Evolutionary conservation across 2,797 vertebrate genomes (phyloP).

Genomic region (Pseudochaenichthys georgianus): DNA sequence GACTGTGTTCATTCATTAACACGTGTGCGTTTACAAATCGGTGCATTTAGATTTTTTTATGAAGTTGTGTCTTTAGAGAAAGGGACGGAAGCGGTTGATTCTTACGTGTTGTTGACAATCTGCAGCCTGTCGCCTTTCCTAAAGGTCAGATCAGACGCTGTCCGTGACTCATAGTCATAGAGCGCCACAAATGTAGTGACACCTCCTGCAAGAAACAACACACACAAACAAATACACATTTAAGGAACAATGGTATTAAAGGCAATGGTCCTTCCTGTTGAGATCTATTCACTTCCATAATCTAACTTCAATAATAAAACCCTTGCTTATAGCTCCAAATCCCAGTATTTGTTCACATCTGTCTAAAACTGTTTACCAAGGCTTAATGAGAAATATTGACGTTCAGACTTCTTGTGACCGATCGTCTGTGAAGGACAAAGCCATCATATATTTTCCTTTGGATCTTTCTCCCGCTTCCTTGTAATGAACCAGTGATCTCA

Average conservation of each 20-base stretch:
- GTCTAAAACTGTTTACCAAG: conserved; percentile 33
- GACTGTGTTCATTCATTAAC: conserved; percentile 48
- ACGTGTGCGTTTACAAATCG: conserved; percentile 37
- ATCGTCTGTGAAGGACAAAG: conserved; percentile 58
- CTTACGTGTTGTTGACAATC: conserved; percentile 99
- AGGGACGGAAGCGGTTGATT: conserved; percentile 38
- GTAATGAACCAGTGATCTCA: conserved; percentile 58
- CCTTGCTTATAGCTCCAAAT: conserved; percentile 22
- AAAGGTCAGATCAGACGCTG: conserved; percentile 94
- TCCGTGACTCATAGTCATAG: conserved; percentile 97
- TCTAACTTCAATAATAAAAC: conserved; percentile 14
- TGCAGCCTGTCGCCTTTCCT: conserved; percentile 96
- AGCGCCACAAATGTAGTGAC: conserved; percentile 98
- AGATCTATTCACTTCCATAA: conserved; percentile 10
- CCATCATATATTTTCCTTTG: conserved; percentile 29
- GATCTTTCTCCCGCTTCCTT: conserved; percentile 19
- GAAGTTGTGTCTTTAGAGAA: neutral
- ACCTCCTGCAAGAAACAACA: conserved; percentile 85
- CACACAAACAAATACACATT: conserved; percentile 27
- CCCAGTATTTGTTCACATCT: conserved; percentile 13
- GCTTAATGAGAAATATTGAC: conserved; percentile 60
- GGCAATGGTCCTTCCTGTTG: conserved; percentile 23
- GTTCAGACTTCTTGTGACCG: conserved; percentile 14
- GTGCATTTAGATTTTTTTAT: conserved; percentile 13
- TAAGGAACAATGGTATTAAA: conserved; percentile 35